Base-by-base conservation (phyloP, 2,888 invertebrate genomes). In the Drosophila mimetica region DNA sequence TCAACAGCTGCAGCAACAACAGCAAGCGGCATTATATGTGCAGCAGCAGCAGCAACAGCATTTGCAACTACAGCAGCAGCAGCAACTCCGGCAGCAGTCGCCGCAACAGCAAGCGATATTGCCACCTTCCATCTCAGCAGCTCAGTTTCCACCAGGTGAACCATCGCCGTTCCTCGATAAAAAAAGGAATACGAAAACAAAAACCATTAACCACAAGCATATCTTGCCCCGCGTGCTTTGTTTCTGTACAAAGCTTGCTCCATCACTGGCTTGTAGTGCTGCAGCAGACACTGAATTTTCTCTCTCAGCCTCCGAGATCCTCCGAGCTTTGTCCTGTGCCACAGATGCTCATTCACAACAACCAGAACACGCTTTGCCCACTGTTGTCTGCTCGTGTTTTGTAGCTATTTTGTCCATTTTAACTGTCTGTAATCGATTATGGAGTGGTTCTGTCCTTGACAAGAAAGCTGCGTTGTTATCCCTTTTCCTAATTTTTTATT, bases 231-330 rank as follows among this genome's bases (percentile, higher is more conserved):
- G 64, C 61, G 67, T 60, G 86, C 86, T 82, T 86, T 82, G 86
- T 71, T 76, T 58, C 60, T 80, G 86, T 80, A 79, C 83, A 86
- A 76, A 80, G 86, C 75, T 80, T 80, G 63, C 48, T 22, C 44
- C 57, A 69, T 60, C 67, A 70, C 60, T 54, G 75, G 80, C 80
- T 86, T 82, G 61, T 85, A 76, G 59, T 74, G 65, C 50, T 76
- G 76, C 59, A 61, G 53, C 58, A 44, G 58, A 47, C 42, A 74
- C 54, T 60, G 36, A 9, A 28, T 28, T 34, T 28, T 30, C 41
- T 42, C 37, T 30, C 30, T 51, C 42, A n/a, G 32, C 36, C 6
- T 58, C 28, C 52, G 34, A 58, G 32, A 39, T 50, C 44, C 42
- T 66, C 39, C 37, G 53, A 66, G 66, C 46, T 32, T 32, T 25